Evolutionary conservation across 2,797 vertebrate species (phyloP).

Genomic region (Tenualosa ilisha): DNA sequence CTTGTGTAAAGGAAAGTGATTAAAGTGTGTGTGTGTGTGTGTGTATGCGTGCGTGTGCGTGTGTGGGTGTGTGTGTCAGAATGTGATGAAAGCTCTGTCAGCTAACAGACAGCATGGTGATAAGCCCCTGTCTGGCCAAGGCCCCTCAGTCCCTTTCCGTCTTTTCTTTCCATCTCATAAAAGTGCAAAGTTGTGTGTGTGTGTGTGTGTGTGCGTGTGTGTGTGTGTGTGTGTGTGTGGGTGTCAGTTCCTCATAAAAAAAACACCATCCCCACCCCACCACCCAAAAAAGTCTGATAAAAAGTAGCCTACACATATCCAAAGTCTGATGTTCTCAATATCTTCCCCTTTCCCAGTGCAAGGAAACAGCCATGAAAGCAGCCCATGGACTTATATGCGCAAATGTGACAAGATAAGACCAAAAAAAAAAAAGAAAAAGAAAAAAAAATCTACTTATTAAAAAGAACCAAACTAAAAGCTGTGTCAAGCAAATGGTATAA

Average conservation of each 20-base stretch:
- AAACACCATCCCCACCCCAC: background rate
- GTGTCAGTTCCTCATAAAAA: background rate
- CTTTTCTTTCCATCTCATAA: slow-evolving; percentile 4
- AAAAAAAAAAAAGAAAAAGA: background rate
- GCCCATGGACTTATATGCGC: background rate
- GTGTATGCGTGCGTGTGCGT: background rate
- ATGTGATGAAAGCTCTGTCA: slow-evolving; percentile 29
- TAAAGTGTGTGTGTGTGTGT: background rate
- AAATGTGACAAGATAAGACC: background rate
- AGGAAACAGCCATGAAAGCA: background rate
- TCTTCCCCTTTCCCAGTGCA: background rate
- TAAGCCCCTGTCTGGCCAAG: slow-evolving; percentile 26
- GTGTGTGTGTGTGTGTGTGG: background rate
- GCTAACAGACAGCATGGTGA: slow-evolving; percentile 33
- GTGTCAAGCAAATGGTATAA: background rate
- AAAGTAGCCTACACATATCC: background rate
- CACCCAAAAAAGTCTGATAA: background rate
- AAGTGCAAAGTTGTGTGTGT: slow-evolving; percentile 9
- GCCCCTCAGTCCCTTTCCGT: slow-evolving; percentile 15
- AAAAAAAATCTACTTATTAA: background rate
- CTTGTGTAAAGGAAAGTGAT: background rate
- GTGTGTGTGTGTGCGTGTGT: background rate
- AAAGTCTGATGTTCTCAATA: background rate
- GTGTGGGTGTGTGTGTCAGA: background rate
- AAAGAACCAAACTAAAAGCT: background rate